phyloP scores from a whole-genome alignment of 30 jellyfish, hydroid and myxozoan species.

The Aurelia sp. region DNA sequence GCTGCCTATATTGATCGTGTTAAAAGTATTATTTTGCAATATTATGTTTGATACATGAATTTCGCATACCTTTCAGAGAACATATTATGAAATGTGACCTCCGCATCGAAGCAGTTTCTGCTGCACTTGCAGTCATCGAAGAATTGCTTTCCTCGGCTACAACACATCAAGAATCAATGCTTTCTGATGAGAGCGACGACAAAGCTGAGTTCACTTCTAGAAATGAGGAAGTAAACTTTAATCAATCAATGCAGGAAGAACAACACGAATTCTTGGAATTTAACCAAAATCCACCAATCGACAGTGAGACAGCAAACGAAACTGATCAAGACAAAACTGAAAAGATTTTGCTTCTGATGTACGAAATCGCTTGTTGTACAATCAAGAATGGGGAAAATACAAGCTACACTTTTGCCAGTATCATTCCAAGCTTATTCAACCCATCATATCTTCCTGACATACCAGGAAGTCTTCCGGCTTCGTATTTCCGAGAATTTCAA shows the following conservation, averaged over 20 bases:
- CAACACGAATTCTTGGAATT: too few species aligned
- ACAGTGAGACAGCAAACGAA: background rate
- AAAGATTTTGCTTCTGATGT: conserved; percentile 29
- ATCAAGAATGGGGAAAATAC: conserved; percentile 62
- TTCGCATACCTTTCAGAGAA: conserved; percentile 3
- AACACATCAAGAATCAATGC: background rate
- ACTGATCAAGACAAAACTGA: background rate
- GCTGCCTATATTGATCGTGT: too few species aligned
- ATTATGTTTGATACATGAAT: too few species aligned
- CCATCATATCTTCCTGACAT: conserved; percentile 71
- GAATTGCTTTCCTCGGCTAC: background rate
- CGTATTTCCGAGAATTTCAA: conserved; percentile 46
- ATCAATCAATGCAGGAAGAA: too few species aligned
- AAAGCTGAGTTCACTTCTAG: background rate
- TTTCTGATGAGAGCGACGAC: background rate
- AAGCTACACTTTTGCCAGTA: conserved; percentile 74
- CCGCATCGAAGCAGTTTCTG: conserved; percentile 52
- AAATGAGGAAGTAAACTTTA: too few species aligned
- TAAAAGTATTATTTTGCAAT: too few species aligned
- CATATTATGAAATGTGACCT: background rate
- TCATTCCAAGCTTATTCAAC: conserved; percentile 64
- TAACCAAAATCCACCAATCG: too few species aligned
- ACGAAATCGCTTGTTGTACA: conserved; percentile 68
- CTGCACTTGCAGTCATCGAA: background rate
- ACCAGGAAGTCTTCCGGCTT: conserved; percentile 24